Evolutionary conservation across 2,113 vertebrate genomes (phyloP), one percentile per base, ranked within the genome.

Genomic region (Ceuthmochares aereus): DNA sequence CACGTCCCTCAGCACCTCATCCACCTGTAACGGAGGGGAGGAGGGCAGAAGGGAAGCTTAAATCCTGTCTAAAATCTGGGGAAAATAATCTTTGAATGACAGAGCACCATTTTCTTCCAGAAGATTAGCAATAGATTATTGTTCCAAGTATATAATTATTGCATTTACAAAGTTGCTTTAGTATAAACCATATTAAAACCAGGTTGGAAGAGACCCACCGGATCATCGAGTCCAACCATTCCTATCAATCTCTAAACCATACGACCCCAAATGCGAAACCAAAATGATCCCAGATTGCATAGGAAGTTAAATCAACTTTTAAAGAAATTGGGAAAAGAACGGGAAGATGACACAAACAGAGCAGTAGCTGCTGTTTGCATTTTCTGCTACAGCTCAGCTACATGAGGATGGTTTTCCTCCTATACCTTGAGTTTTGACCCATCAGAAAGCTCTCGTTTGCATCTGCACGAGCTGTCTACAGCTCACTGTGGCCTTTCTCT

Each of bases 91-190:
- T 80, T 51, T 77, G 60, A 88, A 58, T 80, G 85, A 69, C 88
- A 92, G 54, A 88, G n/a, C 43, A 51, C 43, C 45, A 17, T 72
- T 79, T 90, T 85, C 75, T 94, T 84, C 88, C 79, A 88, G 78
- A 37, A 87, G 74, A 80, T 84, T 21, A 86, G 76, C 25, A 26
- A 7, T 4, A 73, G 45, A 88, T 94, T 92, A 88, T 92, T 90
- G 88, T 90, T 86, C 90, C 79, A 66, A 66, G 49, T 47, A 66
- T 77, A 42, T 80, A 88, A 47, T 59, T 66, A 45, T 54, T 85
- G 67, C 67, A 49, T n/a, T 91, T 79, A 68, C n/a, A 51, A 10
- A 32, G 66, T 60, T 79, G 81, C 67, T 87, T 69, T 86, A 58
- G 20, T 34, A 88, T 23, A 84, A 69, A 62, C 68, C n/a, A 10